phyloP scores from a whole-genome alignment of 2,797 vertebrate species.

The Clarias laeviceps region DNA sequence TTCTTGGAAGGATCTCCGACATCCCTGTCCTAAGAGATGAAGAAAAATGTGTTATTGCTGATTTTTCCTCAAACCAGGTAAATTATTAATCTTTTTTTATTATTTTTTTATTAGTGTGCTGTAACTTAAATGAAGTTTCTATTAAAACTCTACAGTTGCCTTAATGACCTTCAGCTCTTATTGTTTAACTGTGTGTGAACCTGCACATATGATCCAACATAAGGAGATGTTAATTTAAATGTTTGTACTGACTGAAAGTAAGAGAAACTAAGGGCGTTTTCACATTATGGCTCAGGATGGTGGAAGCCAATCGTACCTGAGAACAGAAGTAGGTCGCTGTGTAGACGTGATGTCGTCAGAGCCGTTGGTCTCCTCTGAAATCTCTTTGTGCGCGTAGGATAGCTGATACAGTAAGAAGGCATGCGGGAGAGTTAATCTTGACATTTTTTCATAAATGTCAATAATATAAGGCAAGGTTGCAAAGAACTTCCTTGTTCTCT shows the following conservation, averaged over 20 bases:
- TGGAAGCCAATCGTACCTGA: too few species aligned
- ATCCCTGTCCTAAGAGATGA: conserved; percentile 87
- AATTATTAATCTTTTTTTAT: conserved; percentile 45
- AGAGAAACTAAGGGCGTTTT: too few species aligned
- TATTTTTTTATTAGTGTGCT: not conserved
- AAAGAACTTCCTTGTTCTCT: too few species aligned
- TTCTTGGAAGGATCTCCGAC: conserved; percentile 81
- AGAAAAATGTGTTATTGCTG: conserved; percentile 86
- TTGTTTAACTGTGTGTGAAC: not conserved
- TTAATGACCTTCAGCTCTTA: not conserved
- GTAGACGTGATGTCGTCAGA: too few species aligned
- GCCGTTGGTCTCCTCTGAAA: too few species aligned
- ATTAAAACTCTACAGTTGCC: not conserved
- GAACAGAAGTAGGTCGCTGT: too few species aligned
- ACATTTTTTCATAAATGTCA: too few species aligned
- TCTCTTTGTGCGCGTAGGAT: too few species aligned
- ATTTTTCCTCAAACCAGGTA: conserved; percentile 82
- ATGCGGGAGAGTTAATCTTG: too few species aligned
- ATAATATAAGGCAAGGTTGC: too few species aligned
- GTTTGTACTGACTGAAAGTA: not conserved
- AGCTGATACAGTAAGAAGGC: too few species aligned
- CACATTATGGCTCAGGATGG: too few species aligned
- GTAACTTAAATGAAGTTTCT: not conserved
- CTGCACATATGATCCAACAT: not conserved
- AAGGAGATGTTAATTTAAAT: not conserved